Percentiles rank a stretch among this genome's conserved stretches.
Evolutionary conservation across 2,113 vertebrate species (phyloP).

Genomic region (Gambusia holbrooki): DNA sequence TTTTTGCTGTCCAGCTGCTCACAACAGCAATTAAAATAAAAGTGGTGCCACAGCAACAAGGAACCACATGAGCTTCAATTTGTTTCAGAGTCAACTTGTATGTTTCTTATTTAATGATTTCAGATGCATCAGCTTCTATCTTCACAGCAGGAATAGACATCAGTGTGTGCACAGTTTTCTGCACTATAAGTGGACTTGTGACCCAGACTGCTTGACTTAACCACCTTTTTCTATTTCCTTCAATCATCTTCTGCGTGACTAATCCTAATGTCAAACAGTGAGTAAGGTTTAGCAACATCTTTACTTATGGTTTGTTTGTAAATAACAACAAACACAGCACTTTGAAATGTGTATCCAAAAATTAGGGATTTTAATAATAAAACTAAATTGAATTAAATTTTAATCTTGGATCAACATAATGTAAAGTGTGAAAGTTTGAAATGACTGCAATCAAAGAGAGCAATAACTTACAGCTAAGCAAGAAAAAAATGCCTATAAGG

Average conservation of each 20-base stretch:
- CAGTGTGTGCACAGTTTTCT: neutral
- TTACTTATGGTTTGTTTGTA: neutral
- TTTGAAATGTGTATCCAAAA: neutral
- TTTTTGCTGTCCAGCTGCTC: no score
- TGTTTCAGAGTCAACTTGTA: no score
- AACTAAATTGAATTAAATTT: neutral
- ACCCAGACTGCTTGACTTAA: no score
- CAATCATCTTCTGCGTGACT: neutral
- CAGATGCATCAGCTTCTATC: neutral
- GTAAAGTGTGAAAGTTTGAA: neutral
- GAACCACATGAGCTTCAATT: no score
- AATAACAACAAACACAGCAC: neutral
- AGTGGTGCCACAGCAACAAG: no score
- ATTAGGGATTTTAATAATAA: neutral
- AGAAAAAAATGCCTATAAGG: constrained; percentile 2
- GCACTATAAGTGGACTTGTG: neutral
- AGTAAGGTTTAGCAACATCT: neutral
- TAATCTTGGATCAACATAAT: neutral
- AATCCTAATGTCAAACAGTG: neutral
- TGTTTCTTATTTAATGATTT: no score
- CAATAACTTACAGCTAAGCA: neutral
- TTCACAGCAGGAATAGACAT: neutral
- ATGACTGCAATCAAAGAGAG: neutral
- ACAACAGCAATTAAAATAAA: no score
- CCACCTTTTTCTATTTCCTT: neutral